Conservation (phyloP, 2,797 vertebrate genomes). For the Fistularia commersonii region DNA sequence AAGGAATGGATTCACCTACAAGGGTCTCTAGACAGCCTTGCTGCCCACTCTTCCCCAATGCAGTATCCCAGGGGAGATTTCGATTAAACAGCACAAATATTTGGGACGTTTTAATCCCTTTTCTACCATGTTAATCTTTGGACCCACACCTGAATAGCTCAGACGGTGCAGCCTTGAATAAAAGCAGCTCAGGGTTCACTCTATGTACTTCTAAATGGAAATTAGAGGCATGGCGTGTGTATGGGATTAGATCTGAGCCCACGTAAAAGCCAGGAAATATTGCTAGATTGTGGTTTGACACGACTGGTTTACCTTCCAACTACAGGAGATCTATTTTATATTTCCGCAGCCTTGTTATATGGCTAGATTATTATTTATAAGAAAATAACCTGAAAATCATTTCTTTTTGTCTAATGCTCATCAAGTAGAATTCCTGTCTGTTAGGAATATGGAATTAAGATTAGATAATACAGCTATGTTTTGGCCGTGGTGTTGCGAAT, state of each 20-base stretch:
- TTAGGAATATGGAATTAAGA: too few relatives aligned
- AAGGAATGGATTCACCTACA: conserved; percentile 68
- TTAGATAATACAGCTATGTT: too few relatives aligned
- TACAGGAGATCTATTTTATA: too few relatives aligned
- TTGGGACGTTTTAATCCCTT: conserved; percentile 74
- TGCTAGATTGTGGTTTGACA: conserved; percentile 12
- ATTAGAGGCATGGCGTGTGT: conserved; percentile 42
- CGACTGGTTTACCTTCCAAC: background rate
- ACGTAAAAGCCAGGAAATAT: conserved; percentile 21
- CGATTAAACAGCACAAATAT: conserved; percentile 71
- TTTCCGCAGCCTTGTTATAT: too few relatives aligned
- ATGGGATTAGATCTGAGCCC: conserved; percentile 33
- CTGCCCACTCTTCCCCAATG: conserved; percentile 36
- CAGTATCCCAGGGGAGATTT: conserved; percentile 65
- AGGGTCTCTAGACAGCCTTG: conserved; percentile 61
- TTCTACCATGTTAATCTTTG: conserved; percentile 67
- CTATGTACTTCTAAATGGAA: conserved; percentile 51
- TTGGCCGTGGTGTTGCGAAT: too few relatives aligned
- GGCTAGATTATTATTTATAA: too few relatives aligned
- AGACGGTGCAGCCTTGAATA: conserved; percentile 49
- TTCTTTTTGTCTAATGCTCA: too few relatives aligned
- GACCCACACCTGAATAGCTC: conserved; percentile 58
- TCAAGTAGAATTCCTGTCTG: too few relatives aligned
- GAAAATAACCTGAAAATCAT: too few relatives aligned
- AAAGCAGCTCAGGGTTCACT: conserved; percentile 41